A percentile compares a stretch with the other conserved stretches of the same genome.
These are phyloP conservation scores for Drosophila longiperda DNA, from an alignment of 2,888 invertebrate genomes.

Conservation along the genomic window DNA sequence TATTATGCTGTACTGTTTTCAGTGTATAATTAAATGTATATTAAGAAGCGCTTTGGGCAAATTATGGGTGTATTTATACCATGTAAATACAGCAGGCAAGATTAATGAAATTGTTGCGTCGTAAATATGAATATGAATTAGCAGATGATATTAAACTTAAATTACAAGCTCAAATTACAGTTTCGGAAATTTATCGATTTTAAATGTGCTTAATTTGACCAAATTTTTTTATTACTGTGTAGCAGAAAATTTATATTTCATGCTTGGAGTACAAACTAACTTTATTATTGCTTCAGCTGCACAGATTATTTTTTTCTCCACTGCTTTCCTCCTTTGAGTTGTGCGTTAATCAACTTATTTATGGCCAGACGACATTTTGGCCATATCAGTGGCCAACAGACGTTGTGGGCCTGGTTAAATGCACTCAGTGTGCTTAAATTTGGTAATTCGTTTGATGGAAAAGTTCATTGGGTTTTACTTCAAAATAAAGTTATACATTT, in stretches of 20 bases:
- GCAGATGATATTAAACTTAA: background rate
- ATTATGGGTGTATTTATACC: background rate
- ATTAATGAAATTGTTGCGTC: background rate
- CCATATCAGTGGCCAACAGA: conserved; percentile 48
- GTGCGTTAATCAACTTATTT: conserved; percentile 65
- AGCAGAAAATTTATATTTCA: background rate
- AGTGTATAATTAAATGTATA: conserved; percentile 10
- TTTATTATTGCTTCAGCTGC: conserved; percentile 12
- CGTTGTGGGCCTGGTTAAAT: conserved; percentile 26
- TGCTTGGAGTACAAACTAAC: background rate
- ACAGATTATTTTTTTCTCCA: background rate
- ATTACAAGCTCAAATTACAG: background rate
- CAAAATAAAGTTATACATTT: conserved; percentile 37
- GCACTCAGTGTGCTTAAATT: conserved; percentile 21
- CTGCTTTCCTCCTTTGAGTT: background rate
- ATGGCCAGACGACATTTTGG: conserved; percentile 48
- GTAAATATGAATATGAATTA: background rate
- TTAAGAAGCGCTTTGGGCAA: background rate
- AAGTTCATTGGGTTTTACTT: conserved; percentile 38
- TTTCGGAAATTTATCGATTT: background rate
- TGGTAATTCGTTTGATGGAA: conserved; percentile 8
- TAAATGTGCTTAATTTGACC: background rate
- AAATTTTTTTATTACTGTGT: background rate
- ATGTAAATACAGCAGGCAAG: background rate
- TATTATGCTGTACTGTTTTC: conserved; percentile 22